phyloP scores from a whole-genome alignment of 2,888 invertebrate species.

The Drosophila subsilvestris region DNA sequence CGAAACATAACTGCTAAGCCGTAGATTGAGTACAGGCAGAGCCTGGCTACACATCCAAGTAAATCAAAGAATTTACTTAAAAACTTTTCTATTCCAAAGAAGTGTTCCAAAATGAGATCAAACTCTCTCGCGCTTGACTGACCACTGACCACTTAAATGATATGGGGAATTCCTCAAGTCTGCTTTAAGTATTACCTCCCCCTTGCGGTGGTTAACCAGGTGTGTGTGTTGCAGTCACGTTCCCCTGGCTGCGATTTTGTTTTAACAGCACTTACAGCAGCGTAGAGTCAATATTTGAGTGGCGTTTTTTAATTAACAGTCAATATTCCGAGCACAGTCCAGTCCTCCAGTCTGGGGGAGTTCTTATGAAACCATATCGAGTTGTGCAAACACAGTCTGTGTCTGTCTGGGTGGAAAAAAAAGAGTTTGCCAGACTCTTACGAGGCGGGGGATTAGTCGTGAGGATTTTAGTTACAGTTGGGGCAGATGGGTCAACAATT shows the following conservation, averaged over 20 bases:
- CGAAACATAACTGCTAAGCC: no score
- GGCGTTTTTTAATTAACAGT: slow-evolving; percentile 63
- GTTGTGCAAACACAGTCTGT: slow-evolving; percentile 31
- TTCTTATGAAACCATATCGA: slow-evolving; percentile 52
- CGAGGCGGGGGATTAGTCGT: slow-evolving; percentile 20
- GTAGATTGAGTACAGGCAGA: no score
- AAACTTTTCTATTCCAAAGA: background rate
- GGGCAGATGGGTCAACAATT: background rate
- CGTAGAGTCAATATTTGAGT: slow-evolving; percentile 50
- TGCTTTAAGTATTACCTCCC: background rate
- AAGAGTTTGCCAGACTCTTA: slow-evolving; percentile 13
- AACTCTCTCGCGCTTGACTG: background rate
- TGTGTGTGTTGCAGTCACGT: slow-evolving; percentile 41
- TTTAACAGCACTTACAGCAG: slow-evolving; percentile 56
- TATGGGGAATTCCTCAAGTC: background rate
- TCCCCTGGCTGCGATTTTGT: slow-evolving; percentile 29
- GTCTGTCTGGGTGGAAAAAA: background rate
- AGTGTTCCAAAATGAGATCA: no score
- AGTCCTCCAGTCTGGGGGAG: background rate
- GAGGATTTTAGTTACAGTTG: background rate
- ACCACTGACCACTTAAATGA: background rate
- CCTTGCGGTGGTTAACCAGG: slow-evolving; percentile 12
- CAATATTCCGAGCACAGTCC: slow-evolving; percentile 49
- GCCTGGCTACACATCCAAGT: background rate
- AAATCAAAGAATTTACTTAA: background rate